Percentiles rank a stretch among this genome's conserved stretches.
Evolutionary conservation across 2,888 invertebrate species (phyloP).

Genomic region (Campaea margaritaria): DNA sequence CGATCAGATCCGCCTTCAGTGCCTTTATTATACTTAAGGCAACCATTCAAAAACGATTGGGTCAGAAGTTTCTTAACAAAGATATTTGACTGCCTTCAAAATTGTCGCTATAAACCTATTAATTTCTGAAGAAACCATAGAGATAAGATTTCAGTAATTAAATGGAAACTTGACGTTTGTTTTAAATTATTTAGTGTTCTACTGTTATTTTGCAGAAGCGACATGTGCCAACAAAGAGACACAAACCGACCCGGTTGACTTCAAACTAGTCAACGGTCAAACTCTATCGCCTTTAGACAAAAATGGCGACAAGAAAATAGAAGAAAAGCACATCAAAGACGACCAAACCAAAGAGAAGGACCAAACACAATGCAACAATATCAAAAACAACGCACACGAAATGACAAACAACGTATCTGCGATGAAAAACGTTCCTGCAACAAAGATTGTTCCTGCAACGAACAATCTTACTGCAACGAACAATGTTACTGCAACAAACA

Average conservation of each 20-base stretch:
- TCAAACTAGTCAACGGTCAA: constrained; percentile 69
- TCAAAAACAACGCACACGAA: constrained; percentile 43
- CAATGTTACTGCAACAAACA: too few species aligned
- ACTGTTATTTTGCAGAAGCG: constrained; percentile 57
- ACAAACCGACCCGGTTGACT: constrained; percentile 72
- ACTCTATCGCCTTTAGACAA: constrained; percentile 45
- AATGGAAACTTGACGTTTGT: too few species aligned
- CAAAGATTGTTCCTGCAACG: constrained; percentile 4
- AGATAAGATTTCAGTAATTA: too few species aligned
- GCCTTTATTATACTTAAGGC: too few species aligned
- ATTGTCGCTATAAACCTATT: too few species aligned
- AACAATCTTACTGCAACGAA: too few species aligned
- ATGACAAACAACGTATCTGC: constrained; percentile 3
- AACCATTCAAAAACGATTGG: too few species aligned
- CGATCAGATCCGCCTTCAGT: too few species aligned
- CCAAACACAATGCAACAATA: constrained; percentile 48
- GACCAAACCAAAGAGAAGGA: constrained; percentile 46
- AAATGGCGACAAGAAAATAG: constrained; percentile 42
- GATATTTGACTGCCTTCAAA: too few species aligned
- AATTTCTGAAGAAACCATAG: too few species aligned
- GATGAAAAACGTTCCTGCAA: constrained; percentile 1
- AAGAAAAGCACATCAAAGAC: constrained; percentile 46
- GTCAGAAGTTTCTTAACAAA: too few species aligned
- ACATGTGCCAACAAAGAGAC: constrained; percentile 69
- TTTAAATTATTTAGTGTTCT: too few species aligned